Evolutionary conservation across 1,140 invertebrate genomes (phyloP).

Genomic region (Ctenoplectra terminalis): DNA sequence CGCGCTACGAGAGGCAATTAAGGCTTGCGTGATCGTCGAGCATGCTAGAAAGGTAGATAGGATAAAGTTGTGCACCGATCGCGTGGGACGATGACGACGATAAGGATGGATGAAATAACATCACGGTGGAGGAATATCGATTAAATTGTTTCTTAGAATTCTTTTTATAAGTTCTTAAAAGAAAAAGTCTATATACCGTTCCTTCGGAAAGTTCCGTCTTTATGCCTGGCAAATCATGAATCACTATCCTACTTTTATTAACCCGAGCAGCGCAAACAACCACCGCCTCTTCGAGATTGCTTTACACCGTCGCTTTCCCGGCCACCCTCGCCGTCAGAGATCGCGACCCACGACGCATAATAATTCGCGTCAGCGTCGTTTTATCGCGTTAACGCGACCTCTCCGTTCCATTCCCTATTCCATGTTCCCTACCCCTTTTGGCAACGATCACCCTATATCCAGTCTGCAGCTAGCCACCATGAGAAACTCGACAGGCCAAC

Average conservation of each 20-base stretch:
- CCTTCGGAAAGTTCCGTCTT: no score
- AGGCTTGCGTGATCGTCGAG: not conserved
- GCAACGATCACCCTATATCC: not conserved
- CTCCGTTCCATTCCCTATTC: conserved; percentile 1
- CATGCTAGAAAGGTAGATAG: not conserved
- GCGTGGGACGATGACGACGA: no score
- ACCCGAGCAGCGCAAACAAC: conserved; percentile 19
- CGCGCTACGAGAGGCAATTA: conserved; percentile 22
- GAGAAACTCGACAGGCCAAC: conserved; percentile 5
- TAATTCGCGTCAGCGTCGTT: conserved; percentile 59
- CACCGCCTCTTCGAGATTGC: conserved; percentile 30
- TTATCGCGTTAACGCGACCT: conserved; percentile 62
- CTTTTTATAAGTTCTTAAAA: no score
- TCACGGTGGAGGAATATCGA: no score
- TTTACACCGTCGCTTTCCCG: conserved; percentile 39
- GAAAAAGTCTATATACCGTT: no score
- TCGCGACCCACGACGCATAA: conserved; percentile 59
- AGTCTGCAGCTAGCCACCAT: not conserved
- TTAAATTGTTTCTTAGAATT: no score
- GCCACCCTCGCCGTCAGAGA: conserved; percentile 29
- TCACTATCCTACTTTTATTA: not conserved
- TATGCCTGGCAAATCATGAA: not conserved
- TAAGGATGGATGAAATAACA: no score
- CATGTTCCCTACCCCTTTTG: not conserved
- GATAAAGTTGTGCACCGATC: not conserved